Evolutionary conservation across 2,888 invertebrate species (phyloP), one percentile per base, ranked within the genome.

Genomic region (Macrosiphum euphorbiae): DNA sequence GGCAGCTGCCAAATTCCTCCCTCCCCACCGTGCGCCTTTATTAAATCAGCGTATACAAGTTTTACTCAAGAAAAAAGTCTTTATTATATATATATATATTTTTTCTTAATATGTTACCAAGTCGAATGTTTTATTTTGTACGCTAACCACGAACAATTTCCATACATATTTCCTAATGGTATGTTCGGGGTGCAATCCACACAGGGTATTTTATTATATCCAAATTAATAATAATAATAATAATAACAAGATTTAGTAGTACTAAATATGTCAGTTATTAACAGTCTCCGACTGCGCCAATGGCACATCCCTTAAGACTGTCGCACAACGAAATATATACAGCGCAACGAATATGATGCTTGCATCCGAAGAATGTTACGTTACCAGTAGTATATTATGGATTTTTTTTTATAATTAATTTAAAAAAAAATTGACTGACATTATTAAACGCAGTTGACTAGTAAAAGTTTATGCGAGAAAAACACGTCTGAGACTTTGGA

Each of bases 351-450:
- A 55, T 41, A 92, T 52, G 92, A 88, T 94, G 35, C 58, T 89
- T 41, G 85, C 61, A 90, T 94, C 90, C 28, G 52, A 52, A 86
- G 11, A 94, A 94, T 94, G 94, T 94, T 90, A 94, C 84, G 94
- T 94, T 94, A 94, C 94, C 94, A 94, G 86, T 94, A 94, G 94
- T 86, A 94, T 90, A 94, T 94, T 94, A 94, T 50, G 35, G 13
- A 50, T 94, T 90, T 94, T 90, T 90, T 90, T 90, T 93, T 58
- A 35, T 87, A 50, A 52, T 85, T 90, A 87, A 92, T 78, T 67
- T 52, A 78, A 67, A 84, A 88, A 88, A 55, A 88, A 88, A 78
- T 26, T 50, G 94, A 94, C 94, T 94, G 94, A 94, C 94, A 94
- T 94, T 94, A 90, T 94, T 61, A 86, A 41, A 94, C 35, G 47